A percentile compares a stretch with the other conserved stretches of the same genome.
These are phyloP conservation scores for Mormyrus proboscirostris DNA, from an alignment of 2,797 vertebrate species.

Conservation along the genomic window DNA sequence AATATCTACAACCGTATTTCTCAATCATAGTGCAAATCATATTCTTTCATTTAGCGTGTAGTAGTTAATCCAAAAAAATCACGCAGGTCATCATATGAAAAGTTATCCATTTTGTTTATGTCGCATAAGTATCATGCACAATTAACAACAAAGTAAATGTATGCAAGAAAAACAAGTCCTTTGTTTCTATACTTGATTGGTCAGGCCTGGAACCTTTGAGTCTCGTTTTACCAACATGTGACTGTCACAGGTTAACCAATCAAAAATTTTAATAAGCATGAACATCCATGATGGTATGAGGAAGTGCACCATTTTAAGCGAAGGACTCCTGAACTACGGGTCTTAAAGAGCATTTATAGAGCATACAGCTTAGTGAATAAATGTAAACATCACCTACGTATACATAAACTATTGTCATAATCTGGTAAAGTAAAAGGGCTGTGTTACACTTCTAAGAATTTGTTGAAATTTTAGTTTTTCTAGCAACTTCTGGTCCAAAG, in stretches of 20 bases:
- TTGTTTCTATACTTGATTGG: not conserved
- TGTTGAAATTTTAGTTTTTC: not conserved
- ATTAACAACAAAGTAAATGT: not conserved
- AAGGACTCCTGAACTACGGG: not conserved
- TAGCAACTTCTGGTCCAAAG: not conserved
- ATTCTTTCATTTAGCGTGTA: not conserved
- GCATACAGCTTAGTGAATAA: not conserved
- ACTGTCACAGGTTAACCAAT: not conserved
- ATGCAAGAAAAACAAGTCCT: not conserved
- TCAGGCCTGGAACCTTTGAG: not conserved
- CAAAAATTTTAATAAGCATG: not conserved
- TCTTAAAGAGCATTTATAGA: not conserved
- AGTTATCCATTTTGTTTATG: not conserved
- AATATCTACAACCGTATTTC: not conserved
- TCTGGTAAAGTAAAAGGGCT: not conserved
- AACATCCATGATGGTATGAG: not conserved
- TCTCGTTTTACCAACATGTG: not conserved
- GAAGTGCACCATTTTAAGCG: not conserved
- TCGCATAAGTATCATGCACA: not conserved
- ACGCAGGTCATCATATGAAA: not conserved
- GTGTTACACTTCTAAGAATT: not conserved
- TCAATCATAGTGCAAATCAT: not conserved
- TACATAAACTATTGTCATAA: not conserved
- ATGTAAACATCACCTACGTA: not conserved
- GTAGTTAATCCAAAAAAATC: not conserved